A percentile compares a stretch with the other conserved stretches of the same genome.
Conservation (phyloP, 2,888 invertebrate species). For the Bedellia somnulentella region DNA sequence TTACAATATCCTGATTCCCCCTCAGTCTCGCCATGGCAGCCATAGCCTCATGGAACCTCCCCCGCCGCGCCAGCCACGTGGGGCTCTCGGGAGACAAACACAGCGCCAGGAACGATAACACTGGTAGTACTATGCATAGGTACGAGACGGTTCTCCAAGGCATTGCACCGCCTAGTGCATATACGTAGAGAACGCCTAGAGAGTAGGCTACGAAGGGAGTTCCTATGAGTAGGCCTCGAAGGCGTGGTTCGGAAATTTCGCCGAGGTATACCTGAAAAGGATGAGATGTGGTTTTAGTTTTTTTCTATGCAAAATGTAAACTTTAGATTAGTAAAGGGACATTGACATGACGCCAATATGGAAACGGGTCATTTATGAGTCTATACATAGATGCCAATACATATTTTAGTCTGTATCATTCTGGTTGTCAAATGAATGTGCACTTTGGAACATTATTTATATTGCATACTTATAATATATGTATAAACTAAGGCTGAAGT, state of each 20-base stretch:
- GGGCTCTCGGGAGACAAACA: slow-evolving; percentile 74
- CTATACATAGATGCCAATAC: no score
- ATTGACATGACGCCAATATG: no score
- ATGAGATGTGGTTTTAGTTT: no score
- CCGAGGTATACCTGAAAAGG: slow-evolving; percentile 69
- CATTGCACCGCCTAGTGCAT: slow-evolving; percentile 68
- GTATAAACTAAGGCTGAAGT: no score
- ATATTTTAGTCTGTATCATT: no score
- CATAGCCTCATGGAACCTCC: slow-evolving; percentile 55
- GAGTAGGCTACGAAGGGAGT: slow-evolving; percentile 75
- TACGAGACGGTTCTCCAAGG: slow-evolving; percentile 73
- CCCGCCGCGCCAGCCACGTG: slow-evolving; percentile 69
- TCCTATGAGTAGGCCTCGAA: slow-evolving; percentile 70
- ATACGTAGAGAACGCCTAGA: slow-evolving; percentile 72
- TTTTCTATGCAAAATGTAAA: no score
- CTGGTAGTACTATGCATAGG: slow-evolving; percentile 63
- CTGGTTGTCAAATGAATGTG: no score
- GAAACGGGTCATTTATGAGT: no score
- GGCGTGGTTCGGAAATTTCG: slow-evolving; percentile 72
- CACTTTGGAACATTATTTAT: no score
- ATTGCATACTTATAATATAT: no score
- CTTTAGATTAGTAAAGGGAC: no score
- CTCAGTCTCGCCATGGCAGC: slow-evolving; percentile 64
- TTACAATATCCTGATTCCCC: slow-evolving; percentile 60
- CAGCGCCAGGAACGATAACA: slow-evolving; percentile 62